Evolutionary conservation across 2,113 vertebrate species (phyloP).

Genomic region (Onychostruthus taczanowskii): DNA sequence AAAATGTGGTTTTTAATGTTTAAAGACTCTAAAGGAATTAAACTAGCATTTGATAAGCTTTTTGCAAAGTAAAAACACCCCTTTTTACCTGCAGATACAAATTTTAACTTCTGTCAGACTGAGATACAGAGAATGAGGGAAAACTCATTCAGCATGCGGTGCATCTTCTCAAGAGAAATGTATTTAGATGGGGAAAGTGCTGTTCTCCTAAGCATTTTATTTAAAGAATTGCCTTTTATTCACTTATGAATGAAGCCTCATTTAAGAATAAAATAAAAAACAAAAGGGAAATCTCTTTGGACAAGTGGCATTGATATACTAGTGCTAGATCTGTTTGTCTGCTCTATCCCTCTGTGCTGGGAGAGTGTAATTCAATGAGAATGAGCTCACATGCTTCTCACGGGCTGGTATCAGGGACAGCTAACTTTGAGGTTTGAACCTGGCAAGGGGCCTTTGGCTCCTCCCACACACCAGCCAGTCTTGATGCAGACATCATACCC

Average conservation of each 20-base stretch:
- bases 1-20: constrained; percentile 45
- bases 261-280: background rate
- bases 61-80: constrained; percentile 1
- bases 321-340: background rate
- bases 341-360: background rate
- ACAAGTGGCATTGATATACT: background rate
- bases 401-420: background rate
- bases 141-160: constrained; percentile 14
- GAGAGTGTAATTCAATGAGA: background rate
- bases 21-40: constrained; percentile 36
- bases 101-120: constrained; percentile 27
- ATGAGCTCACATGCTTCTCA: background rate
- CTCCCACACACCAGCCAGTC: background rate
- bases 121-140: constrained; percentile 10
- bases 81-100: constrained; percentile 16
- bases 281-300: background rate
- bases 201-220: background rate
- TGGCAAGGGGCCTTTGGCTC: background rate
- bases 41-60: constrained; percentile 64
- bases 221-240: constrained; percentile 45
- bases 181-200: background rate
- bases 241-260: background rate
- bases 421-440: background rate
- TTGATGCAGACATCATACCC: background rate
- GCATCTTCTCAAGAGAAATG: background rate